Evolutionary conservation across 2,797 vertebrate species (phyloP), one percentile per base, ranked within the genome.

Genomic region (Caiman crocodilus): DNA sequence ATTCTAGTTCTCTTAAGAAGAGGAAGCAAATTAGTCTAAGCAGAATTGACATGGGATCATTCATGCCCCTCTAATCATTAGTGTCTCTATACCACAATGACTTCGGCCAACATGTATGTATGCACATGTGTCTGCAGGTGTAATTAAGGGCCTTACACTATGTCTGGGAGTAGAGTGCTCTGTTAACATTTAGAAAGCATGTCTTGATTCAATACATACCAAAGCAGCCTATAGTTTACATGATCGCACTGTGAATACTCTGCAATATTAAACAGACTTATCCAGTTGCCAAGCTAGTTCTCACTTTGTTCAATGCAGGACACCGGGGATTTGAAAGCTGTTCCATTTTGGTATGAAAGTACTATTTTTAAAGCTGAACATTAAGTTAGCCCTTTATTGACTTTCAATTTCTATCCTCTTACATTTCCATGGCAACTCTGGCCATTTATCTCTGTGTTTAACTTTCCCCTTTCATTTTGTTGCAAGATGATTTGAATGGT

Each of bases 371-470:
- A 95, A 96, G 94, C 82, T 95, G 94, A 94, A 91, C 92, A 93
- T 90, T 85, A 92, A 92, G 90, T 96, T 97, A 97, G 97, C 96
- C 96, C 96, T 97, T 95, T 96, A 96, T 95, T 98, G 97, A 97
- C 97, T 98, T 98, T 97, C 97, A 95, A 92, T 97, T 97, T 97
- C 90, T 79, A 97, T 96, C 93, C 93, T 93, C 90, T 97, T 95
- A 93, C 57, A 97, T 98, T 98, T 97, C 97, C 96, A 97, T 97
- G 95, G 96, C 96, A 97, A 98, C 96, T 73, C 87, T 96, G 96
- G 93, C 94, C 97, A 96, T 97, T 97, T 97, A 95, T 96, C 96
- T 97, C 95, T 93, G 91, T 82, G 77, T 96, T 97, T 97, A 96
- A 97, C 96, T 96, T 93, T 57, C 59, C 84, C 73, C 71, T 92